Evolutionary conservation across 2,888 invertebrate species (phyloP).

Genomic region (Nephrotoma appendiculata): DNA sequence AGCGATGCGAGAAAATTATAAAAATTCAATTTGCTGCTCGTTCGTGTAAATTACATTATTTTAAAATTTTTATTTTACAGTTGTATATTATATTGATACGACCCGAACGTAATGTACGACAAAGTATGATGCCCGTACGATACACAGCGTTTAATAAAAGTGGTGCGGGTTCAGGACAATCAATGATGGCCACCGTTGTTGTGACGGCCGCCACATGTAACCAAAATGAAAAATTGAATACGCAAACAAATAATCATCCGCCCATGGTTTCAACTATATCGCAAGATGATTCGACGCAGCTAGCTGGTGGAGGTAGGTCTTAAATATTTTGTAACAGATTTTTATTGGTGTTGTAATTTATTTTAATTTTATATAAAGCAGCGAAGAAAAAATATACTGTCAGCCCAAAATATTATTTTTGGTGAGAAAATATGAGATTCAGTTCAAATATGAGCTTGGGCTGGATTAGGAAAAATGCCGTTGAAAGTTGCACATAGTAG

Average conservation of each 20-base stretch:
- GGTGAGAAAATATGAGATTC: background rate
- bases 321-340: background rate
- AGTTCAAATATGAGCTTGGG: background rate
- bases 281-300: conserved; percentile 4
- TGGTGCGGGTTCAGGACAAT: conserved; percentile 43
- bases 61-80: conserved; percentile 31
- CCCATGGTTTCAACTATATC: conserved; percentile 12
- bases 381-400: background rate
- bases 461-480: background rate
- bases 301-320: background rate
- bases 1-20: background rate
- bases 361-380: background rate
- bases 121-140: conserved; percentile 68
- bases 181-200: conserved; percentile 53
- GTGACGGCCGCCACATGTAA: conserved; percentile 52
- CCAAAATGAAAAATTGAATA: conserved; percentile 48
- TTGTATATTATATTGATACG: conserved; percentile 78
- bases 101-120: conserved; percentile 79
- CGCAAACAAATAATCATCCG: conserved; percentile 39
- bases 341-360: background rate
- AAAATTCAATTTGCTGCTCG: background rate
- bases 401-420: background rate
- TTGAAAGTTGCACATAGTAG: background rate
- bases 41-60: background rate
- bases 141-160: conserved; percentile 47